phyloP scores from a whole-genome alignment of 2,888 invertebrate species.

The Busseola fusca region DNA sequence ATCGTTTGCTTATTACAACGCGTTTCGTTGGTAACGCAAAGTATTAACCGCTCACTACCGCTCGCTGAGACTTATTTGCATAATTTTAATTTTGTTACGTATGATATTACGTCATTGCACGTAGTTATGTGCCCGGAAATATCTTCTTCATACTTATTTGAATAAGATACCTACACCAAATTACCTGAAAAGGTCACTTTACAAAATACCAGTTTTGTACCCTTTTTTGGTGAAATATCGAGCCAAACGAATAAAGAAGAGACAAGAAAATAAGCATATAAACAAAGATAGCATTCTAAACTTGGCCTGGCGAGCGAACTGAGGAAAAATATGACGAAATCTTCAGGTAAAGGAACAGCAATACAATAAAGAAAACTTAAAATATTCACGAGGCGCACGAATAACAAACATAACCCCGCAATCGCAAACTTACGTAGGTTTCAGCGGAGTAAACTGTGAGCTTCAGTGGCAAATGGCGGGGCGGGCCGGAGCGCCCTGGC shows the following conservation, averaged over 20 bases:
- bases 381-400: slow-evolving; percentile 60
- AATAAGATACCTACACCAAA: slow-evolving; percentile 21
- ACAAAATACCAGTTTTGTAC: neutral
- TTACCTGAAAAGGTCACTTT: slow-evolving; percentile 2
- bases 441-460: slow-evolving; percentile 64
- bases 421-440: slow-evolving; percentile 65
- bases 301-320: slow-evolving; percentile 31
- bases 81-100: slow-evolving; percentile 76
- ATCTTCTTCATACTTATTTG: slow-evolving; percentile 20
- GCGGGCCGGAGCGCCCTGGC: slow-evolving; percentile 65
- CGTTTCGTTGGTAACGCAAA: slow-evolving; percentile 73
- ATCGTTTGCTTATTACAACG: slow-evolving; percentile 81
- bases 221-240: slow-evolving; percentile 7
- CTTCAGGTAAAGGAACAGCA: slow-evolving; percentile 60
- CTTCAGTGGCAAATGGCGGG: slow-evolving; percentile 69
- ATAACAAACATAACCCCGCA: slow-evolving; percentile 61
- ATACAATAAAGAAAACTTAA: slow-evolving; percentile 63
- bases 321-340: slow-evolving; percentile 60
- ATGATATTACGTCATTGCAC: slow-evolving; percentile 58
- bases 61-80: slow-evolving; percentile 73
- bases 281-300: slow-evolving; percentile 53
- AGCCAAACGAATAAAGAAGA: slow-evolving; percentile 32
- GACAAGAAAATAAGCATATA: slow-evolving; percentile 49
- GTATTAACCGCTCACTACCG: slow-evolving; percentile 73
- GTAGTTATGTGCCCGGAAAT: slow-evolving; percentile 38